Evolutionary conservation across 2,113 vertebrate species (phyloP).

Genomic region (Phrynosoma platyrhinos): DNA sequence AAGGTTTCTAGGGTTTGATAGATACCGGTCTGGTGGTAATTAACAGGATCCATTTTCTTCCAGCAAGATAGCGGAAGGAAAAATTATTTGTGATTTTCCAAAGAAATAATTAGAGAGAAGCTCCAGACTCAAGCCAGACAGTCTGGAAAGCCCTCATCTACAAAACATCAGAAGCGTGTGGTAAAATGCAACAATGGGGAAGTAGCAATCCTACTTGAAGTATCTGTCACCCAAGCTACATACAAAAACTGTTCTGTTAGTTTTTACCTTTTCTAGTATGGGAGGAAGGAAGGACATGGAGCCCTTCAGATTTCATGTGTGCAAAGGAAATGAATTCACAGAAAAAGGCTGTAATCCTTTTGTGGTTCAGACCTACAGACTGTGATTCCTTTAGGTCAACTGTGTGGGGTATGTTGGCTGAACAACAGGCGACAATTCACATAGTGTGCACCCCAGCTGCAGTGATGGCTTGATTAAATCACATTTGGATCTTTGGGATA

Average conservation of each 20-base stretch:
- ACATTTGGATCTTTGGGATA: constrained; percentile 43
- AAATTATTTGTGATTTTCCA: neutral
- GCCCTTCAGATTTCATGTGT: neutral
- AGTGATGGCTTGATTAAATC: constrained; percentile 61
- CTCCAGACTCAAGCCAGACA: neutral
- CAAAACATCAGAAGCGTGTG: neutral
- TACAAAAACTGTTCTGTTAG: constrained; percentile 20
- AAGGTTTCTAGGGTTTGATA: neutral
- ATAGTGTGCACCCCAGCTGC: constrained; percentile 51
- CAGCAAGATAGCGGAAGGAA: neutral
- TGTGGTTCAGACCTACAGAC: constrained; percentile 38
- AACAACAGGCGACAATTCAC: constrained; percentile 51
- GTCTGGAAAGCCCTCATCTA: constrained; percentile 17
- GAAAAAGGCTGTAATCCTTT: constrained; percentile 49
- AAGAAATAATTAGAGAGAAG: neutral
- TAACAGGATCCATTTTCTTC: neutral
- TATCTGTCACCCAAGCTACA: constrained; percentile 28
- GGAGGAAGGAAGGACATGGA: neutral
- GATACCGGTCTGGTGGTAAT: neutral
- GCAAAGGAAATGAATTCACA: constrained; percentile 41
- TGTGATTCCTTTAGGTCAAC: constrained; percentile 46
- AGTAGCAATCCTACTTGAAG: neutral
- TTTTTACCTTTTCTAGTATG: constrained; percentile 18
- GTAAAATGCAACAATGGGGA: constrained; percentile 2
- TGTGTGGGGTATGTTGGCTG: constrained; percentile 50